Percentiles rank a stretch among this genome's conserved stretches.
Evolutionary conservation across 2,113 vertebrate species (phyloP).

Genomic region (Pituophis catenifer): DNA sequence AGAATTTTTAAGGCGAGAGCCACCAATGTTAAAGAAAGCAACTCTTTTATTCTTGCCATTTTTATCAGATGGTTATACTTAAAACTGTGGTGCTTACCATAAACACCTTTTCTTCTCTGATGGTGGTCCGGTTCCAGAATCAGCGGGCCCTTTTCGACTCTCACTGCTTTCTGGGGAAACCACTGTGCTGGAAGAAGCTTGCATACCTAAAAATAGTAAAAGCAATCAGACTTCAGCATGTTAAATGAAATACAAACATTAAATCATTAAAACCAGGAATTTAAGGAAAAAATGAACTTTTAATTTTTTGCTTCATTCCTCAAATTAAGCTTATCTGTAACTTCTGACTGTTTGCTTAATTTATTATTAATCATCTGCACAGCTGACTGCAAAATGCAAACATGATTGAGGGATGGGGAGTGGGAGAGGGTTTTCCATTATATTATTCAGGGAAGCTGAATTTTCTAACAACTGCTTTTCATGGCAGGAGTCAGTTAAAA

Average conservation of each 20-base stretch:
- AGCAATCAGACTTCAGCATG: constrained; percentile 5
- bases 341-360: background rate
- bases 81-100: constrained; percentile 72
- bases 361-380: background rate
- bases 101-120: constrained; percentile 73
- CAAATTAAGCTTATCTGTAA: background rate
- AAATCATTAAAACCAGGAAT: background rate
- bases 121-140: constrained; percentile 28
- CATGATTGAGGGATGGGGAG: background rate
- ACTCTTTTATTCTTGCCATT: background rate
- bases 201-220: constrained; percentile 76
- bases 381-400: background rate
- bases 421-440: background rate
- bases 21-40: background rate
- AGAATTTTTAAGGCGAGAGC: background rate
- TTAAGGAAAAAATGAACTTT: background rate
- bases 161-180: constrained; percentile 63
- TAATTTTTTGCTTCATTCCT: background rate
- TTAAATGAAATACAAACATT: background rate
- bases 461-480: background rate
- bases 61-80: background rate
- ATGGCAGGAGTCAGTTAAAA: background rate
- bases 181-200: constrained; percentile 79
- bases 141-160: constrained; percentile 69
- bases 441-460: background rate